Evolutionary conservation across 2,797 vertebrate species (phyloP).

Genomic region (Benthosema pterotum): DNA sequence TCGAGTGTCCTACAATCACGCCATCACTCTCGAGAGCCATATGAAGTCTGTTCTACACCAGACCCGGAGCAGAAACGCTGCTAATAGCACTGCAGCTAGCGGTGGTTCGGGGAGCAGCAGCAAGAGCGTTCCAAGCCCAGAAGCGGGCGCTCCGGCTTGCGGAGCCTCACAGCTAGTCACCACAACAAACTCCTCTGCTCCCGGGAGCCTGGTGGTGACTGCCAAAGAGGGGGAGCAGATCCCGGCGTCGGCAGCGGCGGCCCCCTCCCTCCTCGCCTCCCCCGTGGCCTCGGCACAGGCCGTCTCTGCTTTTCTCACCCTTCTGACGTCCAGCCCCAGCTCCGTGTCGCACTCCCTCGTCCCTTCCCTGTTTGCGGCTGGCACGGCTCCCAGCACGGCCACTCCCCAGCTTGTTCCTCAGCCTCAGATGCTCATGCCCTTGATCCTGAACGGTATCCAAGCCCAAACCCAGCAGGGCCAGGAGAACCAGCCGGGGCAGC

Average conservation of each 20-base stretch:
- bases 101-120: constrained; percentile 52
- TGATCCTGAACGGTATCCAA: constrained; percentile 82
- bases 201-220: constrained; percentile 69
- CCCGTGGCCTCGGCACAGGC: constrained; percentile 83
- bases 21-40: constrained; percentile 91
- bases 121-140: constrained; percentile 54
- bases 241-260: constrained; percentile 68
- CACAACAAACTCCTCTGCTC: constrained; percentile 67
- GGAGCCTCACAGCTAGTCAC: constrained; percentile 65
- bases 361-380: constrained; percentile 75
- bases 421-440: constrained; percentile 83
- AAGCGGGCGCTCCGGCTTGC: constrained; percentile 58
- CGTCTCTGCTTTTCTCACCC: constrained; percentile 84
- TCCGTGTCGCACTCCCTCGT: constrained; percentile 78
- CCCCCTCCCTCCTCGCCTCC: constrained; percentile 79
- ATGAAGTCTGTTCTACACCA: constrained; percentile 90
- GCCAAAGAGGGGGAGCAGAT: constrained; percentile 78
- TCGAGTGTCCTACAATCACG: constrained; percentile 93
- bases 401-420: constrained; percentile 80
- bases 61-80: constrained; percentile 85
- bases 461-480: constrained; percentile 75
- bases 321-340: constrained; percentile 80
- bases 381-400: constrained; percentile 65
- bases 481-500: constrained; percentile 77
- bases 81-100: constrained; percentile 56